Conservation (phyloP, 1,140 invertebrate genomes). For the Pantala flavescens region DNA sequence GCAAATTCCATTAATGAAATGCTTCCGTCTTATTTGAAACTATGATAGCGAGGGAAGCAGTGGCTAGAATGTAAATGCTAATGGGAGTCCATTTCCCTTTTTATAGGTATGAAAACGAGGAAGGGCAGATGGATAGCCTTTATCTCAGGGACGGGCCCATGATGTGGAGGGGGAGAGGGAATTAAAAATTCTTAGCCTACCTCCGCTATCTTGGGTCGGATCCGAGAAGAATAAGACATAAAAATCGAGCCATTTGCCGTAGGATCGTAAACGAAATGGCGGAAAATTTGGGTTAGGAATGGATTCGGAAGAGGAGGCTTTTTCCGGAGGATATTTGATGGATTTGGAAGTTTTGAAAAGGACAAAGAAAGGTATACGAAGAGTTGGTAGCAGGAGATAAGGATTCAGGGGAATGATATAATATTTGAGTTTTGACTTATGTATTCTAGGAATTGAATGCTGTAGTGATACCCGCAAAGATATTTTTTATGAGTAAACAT, state of each 20-base stretch:
- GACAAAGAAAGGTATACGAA: too few species aligned
- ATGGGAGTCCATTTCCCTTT: conserved; percentile 1
- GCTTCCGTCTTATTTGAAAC: too few species aligned
- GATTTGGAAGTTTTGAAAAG: too few species aligned
- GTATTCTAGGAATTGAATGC: too few species aligned
- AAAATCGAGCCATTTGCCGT: not conserved
- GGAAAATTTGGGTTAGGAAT: not conserved
- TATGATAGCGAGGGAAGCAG: not conserved
- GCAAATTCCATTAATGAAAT: too few species aligned
- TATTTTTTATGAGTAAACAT: too few species aligned
- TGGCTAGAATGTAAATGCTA: not conserved
- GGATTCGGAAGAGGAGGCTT: too few species aligned
- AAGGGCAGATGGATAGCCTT: not conserved
- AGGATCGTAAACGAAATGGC: not conserved
- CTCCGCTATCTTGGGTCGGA: not conserved
- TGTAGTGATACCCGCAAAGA: too few species aligned
- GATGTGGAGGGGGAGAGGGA: not conserved
- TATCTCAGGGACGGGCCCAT: not conserved
- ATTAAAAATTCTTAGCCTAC: not conserved
- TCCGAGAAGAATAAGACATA: not conserved
- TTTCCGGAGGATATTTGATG: too few species aligned
- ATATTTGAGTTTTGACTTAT: too few species aligned
- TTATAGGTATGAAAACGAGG: not conserved
- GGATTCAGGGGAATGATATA: too few species aligned
- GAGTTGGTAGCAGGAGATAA: too few species aligned